These are phyloP conservation scores for Myiagra hebetior DNA, from an alignment of 2,113 vertebrate genomes.

Conservation along the genomic window DNA sequence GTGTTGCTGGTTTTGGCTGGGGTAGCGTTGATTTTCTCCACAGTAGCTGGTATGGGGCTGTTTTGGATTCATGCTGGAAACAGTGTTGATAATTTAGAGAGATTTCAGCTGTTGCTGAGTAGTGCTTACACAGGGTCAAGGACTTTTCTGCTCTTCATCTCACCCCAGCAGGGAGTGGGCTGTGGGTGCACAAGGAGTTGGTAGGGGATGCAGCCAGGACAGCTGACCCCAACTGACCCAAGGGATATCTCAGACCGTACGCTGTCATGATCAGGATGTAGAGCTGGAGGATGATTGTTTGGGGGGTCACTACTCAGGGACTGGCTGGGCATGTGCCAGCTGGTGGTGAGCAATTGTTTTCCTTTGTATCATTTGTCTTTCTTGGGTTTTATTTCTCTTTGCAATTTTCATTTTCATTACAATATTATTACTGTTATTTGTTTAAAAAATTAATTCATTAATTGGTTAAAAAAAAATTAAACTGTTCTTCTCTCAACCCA, in stretches of 20 bases:
- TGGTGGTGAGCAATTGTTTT: background rate
- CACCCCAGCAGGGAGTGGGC: background rate
- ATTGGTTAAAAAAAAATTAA: background rate
- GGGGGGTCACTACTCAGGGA: background rate
- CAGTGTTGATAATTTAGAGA: background rate
- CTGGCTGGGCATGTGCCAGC: background rate
- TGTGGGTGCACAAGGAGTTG: background rate
- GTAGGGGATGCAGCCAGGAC: background rate
- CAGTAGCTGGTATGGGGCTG: background rate
- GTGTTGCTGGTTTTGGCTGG: background rate
- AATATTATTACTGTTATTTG: background rate
- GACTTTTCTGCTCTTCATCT: background rate
- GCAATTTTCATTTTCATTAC: background rate
- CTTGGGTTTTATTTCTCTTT: background rate
- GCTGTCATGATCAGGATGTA: background rate
- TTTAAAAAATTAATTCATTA: background rate
- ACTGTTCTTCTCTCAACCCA: background rate
- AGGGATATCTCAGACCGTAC: background rate
- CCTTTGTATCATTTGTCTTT: background rate
- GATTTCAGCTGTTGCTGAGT: background rate
- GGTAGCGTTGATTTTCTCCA: background rate
- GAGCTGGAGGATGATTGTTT: background rate
- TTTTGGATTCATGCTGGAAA: background rate
- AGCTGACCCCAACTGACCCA: background rate
- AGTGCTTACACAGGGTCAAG: background rate